Percentiles rank a stretch among this genome's conserved stretches.
Conservation (phyloP, 2,797 vertebrate species). For the Centropyge bicolor region DNA sequence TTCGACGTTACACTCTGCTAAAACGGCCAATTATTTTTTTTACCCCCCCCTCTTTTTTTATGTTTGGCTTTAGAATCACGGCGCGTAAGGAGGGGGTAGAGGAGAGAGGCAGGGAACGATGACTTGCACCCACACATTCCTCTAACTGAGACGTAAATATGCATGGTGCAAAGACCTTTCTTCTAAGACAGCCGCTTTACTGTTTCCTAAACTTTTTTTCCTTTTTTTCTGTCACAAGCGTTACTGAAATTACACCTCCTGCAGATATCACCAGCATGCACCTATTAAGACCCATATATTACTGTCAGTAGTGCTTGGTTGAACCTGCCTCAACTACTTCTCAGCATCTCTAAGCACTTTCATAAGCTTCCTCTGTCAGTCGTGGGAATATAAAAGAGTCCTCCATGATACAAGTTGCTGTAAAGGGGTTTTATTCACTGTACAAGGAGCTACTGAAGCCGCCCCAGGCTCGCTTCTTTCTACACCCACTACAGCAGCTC, state of each 20-base stretch:
- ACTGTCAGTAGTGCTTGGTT: conserved; percentile 80
- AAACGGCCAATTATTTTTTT: conserved; percentile 87
- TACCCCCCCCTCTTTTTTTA: conserved; percentile 72
- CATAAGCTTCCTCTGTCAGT: conserved; percentile 73
- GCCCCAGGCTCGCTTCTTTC: conserved; percentile 66
- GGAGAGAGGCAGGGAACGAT: conserved; percentile 70
- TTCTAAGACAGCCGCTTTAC: conserved; percentile 78
- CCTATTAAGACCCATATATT: conserved; percentile 84
- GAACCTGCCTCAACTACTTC: conserved; percentile 77
- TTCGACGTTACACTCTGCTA: conserved; percentile 83
- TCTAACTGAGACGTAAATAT: conserved; percentile 83
- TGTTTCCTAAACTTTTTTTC: conserved; percentile 78
- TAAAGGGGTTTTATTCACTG: conserved; percentile 74
- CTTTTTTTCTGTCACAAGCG: conserved; percentile 73
- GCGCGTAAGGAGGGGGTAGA: conserved; percentile 69
- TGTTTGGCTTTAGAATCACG: conserved; percentile 75
- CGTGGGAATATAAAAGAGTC: conserved; percentile 75
- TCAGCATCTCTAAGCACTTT: conserved; percentile 73
- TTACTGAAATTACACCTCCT: conserved; percentile 81
- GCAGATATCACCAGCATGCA: conserved; percentile 81
- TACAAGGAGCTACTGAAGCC: conserved; percentile 58
- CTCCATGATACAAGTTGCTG: conserved; percentile 65
- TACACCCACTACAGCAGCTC: conserved; percentile 72
- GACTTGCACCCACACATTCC: conserved; percentile 80
- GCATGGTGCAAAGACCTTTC: conserved; percentile 76